phyloP scores from a whole-genome alignment of 2,797 vertebrate species.

The Borostomias antarcticus region DNA sequence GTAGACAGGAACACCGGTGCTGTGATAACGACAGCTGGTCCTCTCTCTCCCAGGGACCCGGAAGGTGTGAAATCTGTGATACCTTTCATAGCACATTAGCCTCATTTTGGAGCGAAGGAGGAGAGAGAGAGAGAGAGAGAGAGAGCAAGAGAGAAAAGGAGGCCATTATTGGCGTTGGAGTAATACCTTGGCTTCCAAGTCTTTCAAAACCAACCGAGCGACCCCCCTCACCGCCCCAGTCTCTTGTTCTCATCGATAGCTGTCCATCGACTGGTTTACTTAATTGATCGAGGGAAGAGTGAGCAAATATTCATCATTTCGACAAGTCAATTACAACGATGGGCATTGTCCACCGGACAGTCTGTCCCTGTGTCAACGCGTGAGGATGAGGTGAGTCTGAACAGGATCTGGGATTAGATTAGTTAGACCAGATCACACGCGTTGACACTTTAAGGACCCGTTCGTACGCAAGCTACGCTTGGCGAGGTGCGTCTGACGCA shows the following conservation, averaged over 20 bases:
- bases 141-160: slow-evolving; percentile 55
- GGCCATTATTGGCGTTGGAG: slow-evolving; percentile 57
- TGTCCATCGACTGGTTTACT: slow-evolving; percentile 61
- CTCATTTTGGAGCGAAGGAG: slow-evolving; percentile 68
- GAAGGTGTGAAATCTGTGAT: slow-evolving; percentile 79
- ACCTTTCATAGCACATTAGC: slow-evolving; percentile 80
- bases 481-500: too few relatives aligned
- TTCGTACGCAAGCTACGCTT: too few relatives aligned
- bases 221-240: not conserved
- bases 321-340: slow-evolving; percentile 64
- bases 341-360: slow-evolving; percentile 61
- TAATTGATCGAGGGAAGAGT: slow-evolving; percentile 60
- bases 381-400: slow-evolving; percentile 54
- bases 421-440: too few relatives aligned
- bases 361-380: slow-evolving; percentile 67
- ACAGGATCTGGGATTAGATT: too few relatives aligned
- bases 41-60: slow-evolving; percentile 72
- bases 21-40: slow-evolving; percentile 82
- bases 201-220: not conserved
- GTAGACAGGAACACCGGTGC: slow-evolving; percentile 74
- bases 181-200: slow-evolving; percentile 24
- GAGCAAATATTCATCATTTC: slow-evolving; percentile 72
- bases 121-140: slow-evolving; percentile 30
- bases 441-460: too few relatives aligned
- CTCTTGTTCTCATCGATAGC: slow-evolving; percentile 48